Conservation (phyloP, 2,888 invertebrate genomes). For the Athalia cordata region DNA sequence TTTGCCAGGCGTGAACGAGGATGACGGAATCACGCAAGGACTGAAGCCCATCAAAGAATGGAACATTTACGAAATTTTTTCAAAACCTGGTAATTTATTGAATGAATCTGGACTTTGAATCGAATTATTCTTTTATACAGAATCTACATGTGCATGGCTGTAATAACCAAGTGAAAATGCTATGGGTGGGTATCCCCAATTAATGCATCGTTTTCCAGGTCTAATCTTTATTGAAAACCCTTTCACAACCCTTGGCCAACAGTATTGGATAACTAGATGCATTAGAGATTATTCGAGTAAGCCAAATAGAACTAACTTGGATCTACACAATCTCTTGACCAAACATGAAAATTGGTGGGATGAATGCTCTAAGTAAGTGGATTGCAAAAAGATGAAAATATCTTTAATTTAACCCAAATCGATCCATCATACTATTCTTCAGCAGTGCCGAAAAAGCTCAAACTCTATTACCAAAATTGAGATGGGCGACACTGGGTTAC, state of each 20-base stretch:
- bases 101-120: not conserved
- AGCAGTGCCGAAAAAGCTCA: constrained; percentile 55
- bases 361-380: constrained; percentile 74
- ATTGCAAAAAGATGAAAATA: not conserved
- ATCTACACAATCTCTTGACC: constrained; percentile 73
- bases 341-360: constrained; percentile 80
- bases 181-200: not conserved
- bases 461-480: constrained; percentile 76
- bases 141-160: not conserved
- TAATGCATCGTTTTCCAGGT: constrained; percentile 74
- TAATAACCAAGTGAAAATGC: not conserved
- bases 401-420: not conserved
- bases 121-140: no score
- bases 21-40: constrained; percentile 65
- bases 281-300: constrained; percentile 84
- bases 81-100: constrained; percentile 76
- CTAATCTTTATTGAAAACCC: constrained; percentile 89
- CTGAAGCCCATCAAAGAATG: constrained; percentile 76
- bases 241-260: constrained; percentile 85
- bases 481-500: constrained; percentile 98
- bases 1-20: constrained; percentile 43
- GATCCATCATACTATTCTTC: not conserved
- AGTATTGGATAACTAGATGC: constrained; percentile 88
- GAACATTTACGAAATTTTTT: constrained; percentile 78
- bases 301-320: constrained; percentile 84